A percentile compares a stretch with the other conserved stretches of the same genome.
phyloP scores from a whole-genome alignment of 2,797 vertebrate species.

The Remorina albescens region DNA sequence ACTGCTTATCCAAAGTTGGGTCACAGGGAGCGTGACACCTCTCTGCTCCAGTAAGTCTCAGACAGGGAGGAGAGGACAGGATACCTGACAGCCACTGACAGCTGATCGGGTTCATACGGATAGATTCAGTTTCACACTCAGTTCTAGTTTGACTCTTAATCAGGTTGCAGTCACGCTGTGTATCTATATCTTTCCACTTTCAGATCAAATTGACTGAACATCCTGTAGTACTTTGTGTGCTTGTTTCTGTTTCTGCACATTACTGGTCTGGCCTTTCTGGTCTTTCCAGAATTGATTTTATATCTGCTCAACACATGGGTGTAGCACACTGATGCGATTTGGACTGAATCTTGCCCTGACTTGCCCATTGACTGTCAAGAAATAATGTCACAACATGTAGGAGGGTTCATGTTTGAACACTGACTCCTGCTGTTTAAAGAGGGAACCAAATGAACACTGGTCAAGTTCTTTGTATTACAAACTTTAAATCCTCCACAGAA shows the following conservation, averaged over 20 bases:
- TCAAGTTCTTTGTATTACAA: not conserved
- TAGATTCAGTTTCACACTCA: constrained; percentile 45
- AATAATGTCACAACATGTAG: not conserved
- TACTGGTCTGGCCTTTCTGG: not conserved
- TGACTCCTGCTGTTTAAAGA: constrained; percentile 62
- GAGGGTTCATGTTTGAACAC: constrained; percentile 39
- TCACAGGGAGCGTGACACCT: constrained; percentile 16
- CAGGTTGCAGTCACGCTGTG: constrained; percentile 3
- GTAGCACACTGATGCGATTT: not conserved
- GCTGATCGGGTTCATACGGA: constrained; percentile 3
- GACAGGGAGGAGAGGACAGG: not conserved
- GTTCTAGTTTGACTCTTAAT: constrained; percentile 33
- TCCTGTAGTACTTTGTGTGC: not conserved
- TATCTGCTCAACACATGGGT: not conserved
- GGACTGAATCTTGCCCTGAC: not conserved
- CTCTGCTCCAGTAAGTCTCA: not conserved
- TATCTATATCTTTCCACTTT: constrained; percentile 4
- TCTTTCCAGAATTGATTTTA: not conserved
- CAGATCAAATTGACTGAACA: not conserved
- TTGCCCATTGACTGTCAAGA: not conserved
- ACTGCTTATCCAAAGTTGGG: too few species aligned
- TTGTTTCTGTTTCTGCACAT: not conserved
- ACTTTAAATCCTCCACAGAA: not conserved
- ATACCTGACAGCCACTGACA: constrained; percentile 27
- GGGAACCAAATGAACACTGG: constrained; percentile 2